Evolutionary conservation across 2,797 vertebrate species (phyloP).

Genomic region (Hydrocynus forskahlii): DNA sequence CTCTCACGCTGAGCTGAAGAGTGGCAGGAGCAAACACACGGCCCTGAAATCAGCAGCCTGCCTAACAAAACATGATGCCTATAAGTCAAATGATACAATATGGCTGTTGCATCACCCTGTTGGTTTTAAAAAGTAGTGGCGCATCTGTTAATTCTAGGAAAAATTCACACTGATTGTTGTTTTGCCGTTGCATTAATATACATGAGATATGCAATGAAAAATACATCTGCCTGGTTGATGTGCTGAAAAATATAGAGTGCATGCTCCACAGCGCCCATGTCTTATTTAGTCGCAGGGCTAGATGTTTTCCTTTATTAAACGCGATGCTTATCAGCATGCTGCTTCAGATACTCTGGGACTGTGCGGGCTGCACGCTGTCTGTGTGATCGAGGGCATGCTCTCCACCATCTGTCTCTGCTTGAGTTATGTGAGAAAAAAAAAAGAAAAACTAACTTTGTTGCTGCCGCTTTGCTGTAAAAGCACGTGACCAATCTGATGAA

Average conservation of each 20-base stretch:
- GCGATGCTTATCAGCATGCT: slow-evolving; percentile 75
- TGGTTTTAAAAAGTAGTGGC: slow-evolving; percentile 59
- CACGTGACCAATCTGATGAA: slow-evolving; percentile 80
- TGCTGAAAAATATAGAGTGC: slow-evolving; percentile 67
- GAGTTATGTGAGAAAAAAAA: slow-evolving; percentile 52
- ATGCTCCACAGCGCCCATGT: slow-evolving; percentile 62
- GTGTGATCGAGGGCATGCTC: slow-evolving; percentile 65
- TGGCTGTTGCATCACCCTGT: slow-evolving; percentile 43
- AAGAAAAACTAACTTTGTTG: slow-evolving; percentile 71
- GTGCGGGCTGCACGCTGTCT: slow-evolving; percentile 56
- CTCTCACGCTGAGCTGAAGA: slow-evolving; percentile 73
- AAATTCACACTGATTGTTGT: slow-evolving; percentile 58
- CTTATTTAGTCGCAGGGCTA: slow-evolving; percentile 65
- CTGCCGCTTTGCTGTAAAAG: slow-evolving; percentile 65
- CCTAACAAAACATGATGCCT: slow-evolving; percentile 23
- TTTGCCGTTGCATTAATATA: slow-evolving; percentile 68
- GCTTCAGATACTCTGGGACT: slow-evolving; percentile 61
- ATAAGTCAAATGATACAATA: slow-evolving; percentile 40
- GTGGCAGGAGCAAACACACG: slow-evolving; percentile 25
- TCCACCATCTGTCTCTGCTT: slow-evolving; percentile 59
- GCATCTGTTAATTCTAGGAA: slow-evolving; percentile 67
- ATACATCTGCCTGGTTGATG: slow-evolving; percentile 71
- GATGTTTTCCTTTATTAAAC: slow-evolving; percentile 79
- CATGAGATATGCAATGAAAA: slow-evolving; percentile 68
- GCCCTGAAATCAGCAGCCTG: slow-evolving; percentile 37